Conservation (phyloP, 2,888 invertebrate genomes). For the Pyrgus malvae region DNA sequence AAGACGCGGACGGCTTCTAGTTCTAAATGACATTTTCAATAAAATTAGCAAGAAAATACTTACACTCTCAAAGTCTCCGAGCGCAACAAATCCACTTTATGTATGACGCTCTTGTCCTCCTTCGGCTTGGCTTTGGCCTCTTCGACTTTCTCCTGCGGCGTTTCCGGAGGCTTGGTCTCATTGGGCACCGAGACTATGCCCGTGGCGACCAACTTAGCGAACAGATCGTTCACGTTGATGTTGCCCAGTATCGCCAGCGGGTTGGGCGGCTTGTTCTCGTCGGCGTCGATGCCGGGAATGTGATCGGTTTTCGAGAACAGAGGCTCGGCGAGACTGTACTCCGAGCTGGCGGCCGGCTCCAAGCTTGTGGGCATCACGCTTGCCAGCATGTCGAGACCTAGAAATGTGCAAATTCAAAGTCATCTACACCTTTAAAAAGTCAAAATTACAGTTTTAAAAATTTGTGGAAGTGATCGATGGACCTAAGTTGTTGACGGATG, state of each 20-base stretch:
- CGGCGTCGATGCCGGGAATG: slow-evolving; percentile 67
- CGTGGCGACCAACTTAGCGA: slow-evolving; percentile 91
- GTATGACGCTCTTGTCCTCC: slow-evolving; percentile 72
- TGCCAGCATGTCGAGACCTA: slow-evolving; percentile 85
- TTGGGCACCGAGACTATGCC: slow-evolving; percentile 68
- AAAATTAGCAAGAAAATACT: slow-evolving; percentile 46
- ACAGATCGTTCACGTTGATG: slow-evolving; percentile 90
- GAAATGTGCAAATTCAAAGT: not conserved
- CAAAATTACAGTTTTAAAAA: too few species aligned
- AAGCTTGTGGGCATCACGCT: slow-evolving; percentile 84
- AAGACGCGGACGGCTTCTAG: too few species aligned
- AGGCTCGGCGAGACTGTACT: slow-evolving; percentile 79
- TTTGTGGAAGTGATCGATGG: too few species aligned
- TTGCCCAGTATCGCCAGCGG: slow-evolving; percentile 53
- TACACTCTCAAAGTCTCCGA: slow-evolving; percentile 89
- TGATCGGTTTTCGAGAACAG: slow-evolving; percentile 52
- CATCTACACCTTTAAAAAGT: too few species aligned
- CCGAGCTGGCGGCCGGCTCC: slow-evolving; percentile 79
- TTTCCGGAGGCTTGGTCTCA: slow-evolving; percentile 45
- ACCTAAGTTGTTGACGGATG: too few species aligned
- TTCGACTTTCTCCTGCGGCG: slow-evolving; percentile 45
- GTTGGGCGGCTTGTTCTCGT: slow-evolving; percentile 50
- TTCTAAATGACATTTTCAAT: too few species aligned
- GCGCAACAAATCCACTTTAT: slow-evolving; percentile 84
- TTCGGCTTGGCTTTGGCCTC: slow-evolving; percentile 49